Evolutionary conservation across 2,888 invertebrate species (phyloP).

Genomic region (Scaptomyza polygonia): DNA sequence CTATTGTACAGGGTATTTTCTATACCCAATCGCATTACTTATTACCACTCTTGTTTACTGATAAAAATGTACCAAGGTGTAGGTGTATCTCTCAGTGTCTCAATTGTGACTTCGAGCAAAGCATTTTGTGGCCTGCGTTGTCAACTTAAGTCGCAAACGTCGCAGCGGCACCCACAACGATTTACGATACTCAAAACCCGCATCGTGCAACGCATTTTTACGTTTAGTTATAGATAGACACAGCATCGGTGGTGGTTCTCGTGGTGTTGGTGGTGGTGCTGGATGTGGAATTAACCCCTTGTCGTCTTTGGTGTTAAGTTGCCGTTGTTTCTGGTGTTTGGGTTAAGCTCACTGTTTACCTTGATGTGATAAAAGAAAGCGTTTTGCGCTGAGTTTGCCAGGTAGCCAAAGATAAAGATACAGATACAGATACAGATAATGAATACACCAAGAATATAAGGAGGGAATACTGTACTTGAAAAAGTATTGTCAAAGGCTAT

Average conservation of each 20-base stretch:
- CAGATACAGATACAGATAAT: conserved; percentile 16
- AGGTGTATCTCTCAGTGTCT: conserved; percentile 43
- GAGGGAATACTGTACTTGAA: too few species aligned
- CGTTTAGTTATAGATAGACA: conserved; percentile 25
- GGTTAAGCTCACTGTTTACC: conserved; percentile 79
- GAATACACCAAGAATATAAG: background rate
- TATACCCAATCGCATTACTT: background rate
- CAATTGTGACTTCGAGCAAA: conserved; percentile 2
- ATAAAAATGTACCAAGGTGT: conserved; percentile 35
- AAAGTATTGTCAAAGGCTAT: background rate
- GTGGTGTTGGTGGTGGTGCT: conserved; percentile 26
- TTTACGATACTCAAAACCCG: conserved; percentile 57
- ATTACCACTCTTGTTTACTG: background rate
- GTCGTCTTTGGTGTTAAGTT: conserved; percentile 77
- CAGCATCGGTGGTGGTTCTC: conserved; percentile 34
- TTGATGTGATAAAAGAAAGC: conserved; percentile 61
- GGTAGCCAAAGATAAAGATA: conserved; percentile 49
- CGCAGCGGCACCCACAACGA: conserved; percentile 43
- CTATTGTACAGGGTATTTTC: background rate
- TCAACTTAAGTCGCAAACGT: conserved; percentile 59
- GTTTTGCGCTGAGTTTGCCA: conserved; percentile 48
- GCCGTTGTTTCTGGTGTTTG: conserved; percentile 75
- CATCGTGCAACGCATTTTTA: conserved; percentile 3
- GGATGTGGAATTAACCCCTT: conserved; percentile 75
- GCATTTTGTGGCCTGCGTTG: conserved; percentile 35